phyloP scores from a whole-genome alignment of 2,113 vertebrate species.

The Siniperca knerii region DNA sequence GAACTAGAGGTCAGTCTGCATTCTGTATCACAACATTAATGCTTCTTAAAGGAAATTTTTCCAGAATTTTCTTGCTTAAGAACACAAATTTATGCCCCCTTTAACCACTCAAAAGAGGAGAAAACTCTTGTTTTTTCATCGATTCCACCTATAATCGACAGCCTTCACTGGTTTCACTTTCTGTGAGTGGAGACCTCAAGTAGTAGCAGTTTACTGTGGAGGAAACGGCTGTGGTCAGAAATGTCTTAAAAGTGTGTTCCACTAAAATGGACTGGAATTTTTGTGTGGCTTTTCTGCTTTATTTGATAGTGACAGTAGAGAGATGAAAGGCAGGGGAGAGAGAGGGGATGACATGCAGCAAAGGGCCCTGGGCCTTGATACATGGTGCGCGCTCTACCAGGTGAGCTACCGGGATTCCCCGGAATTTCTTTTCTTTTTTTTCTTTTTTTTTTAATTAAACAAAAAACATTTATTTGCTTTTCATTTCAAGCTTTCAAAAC shows the following conservation, averaged over 20 bases:
- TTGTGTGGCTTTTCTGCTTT: neutral
- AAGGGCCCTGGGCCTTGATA: too few relatives aligned
- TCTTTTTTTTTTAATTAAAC: too few relatives aligned
- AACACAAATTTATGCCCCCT: neutral
- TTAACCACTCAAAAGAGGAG: neutral
- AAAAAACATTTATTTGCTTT: neutral
- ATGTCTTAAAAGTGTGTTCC: neutral
- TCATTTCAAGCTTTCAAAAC: conserved; percentile 2
- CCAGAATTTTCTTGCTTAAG: neutral
- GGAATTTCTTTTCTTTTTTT: too few relatives aligned
- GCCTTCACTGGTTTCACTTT: neutral
- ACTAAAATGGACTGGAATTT: neutral
- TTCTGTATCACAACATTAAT: neutral
- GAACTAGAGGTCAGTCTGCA: neutral
- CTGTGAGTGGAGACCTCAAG: neutral
- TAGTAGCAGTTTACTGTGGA: neutral
- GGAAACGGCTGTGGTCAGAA: neutral
- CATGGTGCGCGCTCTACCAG: too few relatives aligned
- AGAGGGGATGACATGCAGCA: too few relatives aligned
- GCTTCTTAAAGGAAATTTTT: neutral
- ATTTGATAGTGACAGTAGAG: too few relatives aligned
- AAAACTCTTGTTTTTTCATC: neutral
- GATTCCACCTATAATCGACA: neutral
- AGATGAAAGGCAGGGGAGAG: too few relatives aligned
- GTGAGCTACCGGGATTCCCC: too few relatives aligned